These are phyloP conservation scores for Alouatta palliata DNA, from an alignment of 2,113 vertebrate genomes.

Conservation along the genomic window DNA sequence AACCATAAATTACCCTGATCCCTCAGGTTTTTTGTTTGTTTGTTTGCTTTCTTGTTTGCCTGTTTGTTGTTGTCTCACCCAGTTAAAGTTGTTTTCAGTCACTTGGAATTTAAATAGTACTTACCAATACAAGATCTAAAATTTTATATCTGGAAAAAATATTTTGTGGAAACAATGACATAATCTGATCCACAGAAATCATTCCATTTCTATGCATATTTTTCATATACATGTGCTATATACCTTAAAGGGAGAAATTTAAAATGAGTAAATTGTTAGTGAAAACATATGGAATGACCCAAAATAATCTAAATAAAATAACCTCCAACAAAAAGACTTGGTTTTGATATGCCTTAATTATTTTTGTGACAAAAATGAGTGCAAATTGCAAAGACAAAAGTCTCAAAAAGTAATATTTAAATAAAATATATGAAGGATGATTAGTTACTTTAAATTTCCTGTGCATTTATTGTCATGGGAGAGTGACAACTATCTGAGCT, in stretches of 20 bases:
- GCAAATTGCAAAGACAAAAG: neutral
- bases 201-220: neutral
- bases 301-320: neutral
- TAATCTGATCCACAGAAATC: neutral
- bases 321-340: neutral
- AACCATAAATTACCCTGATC: neutral
- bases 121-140: neutral
- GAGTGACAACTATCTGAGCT: no score
- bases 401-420: neutral
- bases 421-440: neutral
- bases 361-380: neutral
- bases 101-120: neutral
- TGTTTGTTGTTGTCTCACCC: neutral
- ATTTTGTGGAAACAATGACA: neutral
- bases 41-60: no score
- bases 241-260: neutral
- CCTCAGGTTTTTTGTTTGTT: no score
- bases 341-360: neutral
- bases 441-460: neutral
- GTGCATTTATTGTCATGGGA: neutral
- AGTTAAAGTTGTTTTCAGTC: neutral
- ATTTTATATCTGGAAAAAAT: neutral
- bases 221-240: no score
- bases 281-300: neutral
- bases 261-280: neutral